Percentiles rank a stretch among this genome's conserved stretches.
These are phyloP conservation scores for Coregonus sp. DNA, from an alignment of 2,797 vertebrate species.

Conservation along the genomic window DNA sequence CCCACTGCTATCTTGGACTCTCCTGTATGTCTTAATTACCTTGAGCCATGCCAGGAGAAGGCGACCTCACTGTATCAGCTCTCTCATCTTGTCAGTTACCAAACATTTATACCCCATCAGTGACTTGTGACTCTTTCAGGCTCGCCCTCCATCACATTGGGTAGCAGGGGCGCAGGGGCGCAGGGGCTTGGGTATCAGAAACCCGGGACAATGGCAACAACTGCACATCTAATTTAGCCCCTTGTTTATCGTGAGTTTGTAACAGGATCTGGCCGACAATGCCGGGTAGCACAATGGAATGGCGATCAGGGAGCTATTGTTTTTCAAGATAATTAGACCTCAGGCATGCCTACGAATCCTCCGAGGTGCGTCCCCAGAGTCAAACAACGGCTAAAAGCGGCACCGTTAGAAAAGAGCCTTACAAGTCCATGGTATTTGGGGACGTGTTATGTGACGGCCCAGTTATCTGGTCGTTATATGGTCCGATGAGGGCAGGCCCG, in stretches of 20 bases:
- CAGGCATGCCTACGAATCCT: slow-evolving; percentile 65
- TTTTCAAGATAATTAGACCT: slow-evolving; percentile 83
- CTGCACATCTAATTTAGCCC: slow-evolving; percentile 83
- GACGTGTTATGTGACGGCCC: slow-evolving; percentile 64
- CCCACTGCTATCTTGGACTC: slow-evolving; percentile 61
- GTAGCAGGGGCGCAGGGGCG: neutral
- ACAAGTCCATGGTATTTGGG: slow-evolving; percentile 80
- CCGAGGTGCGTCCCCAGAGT: slow-evolving; percentile 60
- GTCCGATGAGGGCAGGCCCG: slow-evolving; percentile 38
- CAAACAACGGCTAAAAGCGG: slow-evolving; percentile 77
- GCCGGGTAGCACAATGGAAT: slow-evolving; percentile 75
- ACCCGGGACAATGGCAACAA: slow-evolving; percentile 82
- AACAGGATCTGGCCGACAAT: slow-evolving; percentile 78
- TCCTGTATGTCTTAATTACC: slow-evolving; percentile 73
- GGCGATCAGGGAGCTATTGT: slow-evolving; percentile 83
- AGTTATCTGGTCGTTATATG: slow-evolving; percentile 69
- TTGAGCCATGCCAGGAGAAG: slow-evolving; percentile 62
- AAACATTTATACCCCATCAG: slow-evolving; percentile 74
- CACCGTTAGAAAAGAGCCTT: slow-evolving; percentile 74
- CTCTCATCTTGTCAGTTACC: slow-evolving; percentile 70
- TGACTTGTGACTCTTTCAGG: slow-evolving; percentile 65
- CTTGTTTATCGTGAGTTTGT: slow-evolving; percentile 81
- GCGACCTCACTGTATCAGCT: slow-evolving; percentile 65
- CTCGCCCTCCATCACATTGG: slow-evolving; percentile 44
- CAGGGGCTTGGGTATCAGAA: slow-evolving; percentile 75